Conservation (phyloP, 2,797 vertebrate species). For the Cheirogaleus major region DNA sequence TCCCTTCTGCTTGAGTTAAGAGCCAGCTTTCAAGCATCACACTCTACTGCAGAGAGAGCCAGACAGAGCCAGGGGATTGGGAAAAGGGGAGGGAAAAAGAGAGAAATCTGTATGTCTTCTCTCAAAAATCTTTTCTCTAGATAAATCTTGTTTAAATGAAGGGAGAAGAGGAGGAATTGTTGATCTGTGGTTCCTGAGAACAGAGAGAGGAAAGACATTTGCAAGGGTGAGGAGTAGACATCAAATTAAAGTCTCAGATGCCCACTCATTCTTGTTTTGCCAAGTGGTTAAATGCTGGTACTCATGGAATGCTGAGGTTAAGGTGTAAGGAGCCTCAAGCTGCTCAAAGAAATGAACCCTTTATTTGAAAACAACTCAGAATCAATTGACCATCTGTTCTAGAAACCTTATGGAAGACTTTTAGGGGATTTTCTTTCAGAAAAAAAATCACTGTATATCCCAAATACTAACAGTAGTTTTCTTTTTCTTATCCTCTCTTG, state of each 20-base stretch:
- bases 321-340: not conserved
- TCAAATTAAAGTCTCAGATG: not conserved
- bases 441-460: not conserved
- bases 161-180: not conserved
- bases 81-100: not conserved
- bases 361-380: not conserved
- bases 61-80: not conserved
- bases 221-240: accelerated
- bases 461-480: not conserved
- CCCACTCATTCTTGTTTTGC: slow-evolving; percentile 21
- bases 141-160: not conserved
- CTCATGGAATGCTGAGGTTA: not conserved
- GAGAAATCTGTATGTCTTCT: not conserved
- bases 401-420: not conserved
- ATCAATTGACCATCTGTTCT: not conserved
- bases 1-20: not conserved
- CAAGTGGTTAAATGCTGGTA: not conserved
- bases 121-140: slow-evolving; percentile 29
- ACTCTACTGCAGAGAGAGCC: not conserved
- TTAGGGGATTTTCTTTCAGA: not conserved
- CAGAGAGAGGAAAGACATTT: not conserved
- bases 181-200: not conserved
- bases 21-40: not conserved
- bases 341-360: not conserved
- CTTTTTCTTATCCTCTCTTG: not conserved